Conservation (phyloP, 2,797 vertebrate genomes). For the Catostomus latipinnis region DNA sequence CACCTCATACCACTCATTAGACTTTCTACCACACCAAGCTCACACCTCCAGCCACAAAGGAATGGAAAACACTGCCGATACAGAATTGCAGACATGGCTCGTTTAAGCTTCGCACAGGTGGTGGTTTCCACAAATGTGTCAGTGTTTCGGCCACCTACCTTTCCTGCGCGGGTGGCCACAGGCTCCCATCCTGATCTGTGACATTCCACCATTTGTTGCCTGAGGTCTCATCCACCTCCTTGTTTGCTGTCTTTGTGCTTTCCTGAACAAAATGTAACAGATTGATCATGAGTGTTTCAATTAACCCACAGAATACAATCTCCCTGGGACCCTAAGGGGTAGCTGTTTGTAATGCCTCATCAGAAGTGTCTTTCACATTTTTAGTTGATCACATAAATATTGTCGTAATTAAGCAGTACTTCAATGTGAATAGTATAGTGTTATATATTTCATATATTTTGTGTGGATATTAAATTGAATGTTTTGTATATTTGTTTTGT, state of each 20-base stretch:
- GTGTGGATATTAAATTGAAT: too few relatives aligned
- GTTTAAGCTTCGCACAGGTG: not conserved
- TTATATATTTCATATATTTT: too few relatives aligned
- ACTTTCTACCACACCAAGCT: conserved; percentile 32
- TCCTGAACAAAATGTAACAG: conserved; percentile 5
- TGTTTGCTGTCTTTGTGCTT: not conserved
- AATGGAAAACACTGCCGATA: not conserved
- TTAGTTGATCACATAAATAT: too few relatives aligned
- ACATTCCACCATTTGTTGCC: conserved; percentile 37
- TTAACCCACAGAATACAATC: not conserved
- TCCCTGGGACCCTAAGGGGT: too few relatives aligned
- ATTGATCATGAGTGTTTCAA: too few relatives aligned
- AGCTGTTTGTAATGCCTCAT: not conserved
- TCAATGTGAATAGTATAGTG: not conserved
- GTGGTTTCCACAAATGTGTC: conserved; percentile 40
- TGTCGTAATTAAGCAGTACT: not conserved
- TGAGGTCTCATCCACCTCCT: conserved; percentile 10
- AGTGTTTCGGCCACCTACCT: conserved; percentile 28
- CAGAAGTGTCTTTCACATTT: not conserved
- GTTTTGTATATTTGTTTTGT: too few relatives aligned
- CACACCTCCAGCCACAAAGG: conserved; percentile 7
- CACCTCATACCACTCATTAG: conserved; percentile 33
- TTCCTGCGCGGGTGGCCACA: conserved; percentile 25
- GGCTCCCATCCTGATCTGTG: not conserved
- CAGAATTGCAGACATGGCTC: conserved; percentile 1